Conservation (phyloP, 2,113 vertebrate genomes). For the Podiceps cristatus region DNA sequence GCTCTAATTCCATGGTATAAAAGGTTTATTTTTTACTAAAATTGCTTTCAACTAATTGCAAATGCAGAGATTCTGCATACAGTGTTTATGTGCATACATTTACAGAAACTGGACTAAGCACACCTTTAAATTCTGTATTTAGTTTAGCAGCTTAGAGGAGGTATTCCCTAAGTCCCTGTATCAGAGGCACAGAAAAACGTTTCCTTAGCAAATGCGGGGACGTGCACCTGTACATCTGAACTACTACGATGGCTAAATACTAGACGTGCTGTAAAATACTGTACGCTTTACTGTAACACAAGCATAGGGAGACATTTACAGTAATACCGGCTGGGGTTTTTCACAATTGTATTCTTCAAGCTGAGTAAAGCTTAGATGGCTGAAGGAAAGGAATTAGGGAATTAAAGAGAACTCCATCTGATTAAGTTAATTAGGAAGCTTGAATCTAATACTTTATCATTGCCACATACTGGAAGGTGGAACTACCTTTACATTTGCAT, state of each 20-base stretch:
- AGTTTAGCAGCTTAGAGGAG: not conserved
- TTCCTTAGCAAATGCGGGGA: not conserved
- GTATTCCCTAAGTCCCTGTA: not conserved
- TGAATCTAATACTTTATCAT: not conserved
- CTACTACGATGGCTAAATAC: not conserved
- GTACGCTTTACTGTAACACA: not conserved
- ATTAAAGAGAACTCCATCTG: slow-evolving; percentile 13
- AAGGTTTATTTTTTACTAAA: slow-evolving; percentile 54
- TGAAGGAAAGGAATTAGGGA: slow-evolving; percentile 5
- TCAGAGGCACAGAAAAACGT: not conserved
- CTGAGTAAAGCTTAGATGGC: not conserved
- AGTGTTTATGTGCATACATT: not conserved
- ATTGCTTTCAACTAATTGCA: slow-evolving; percentile 31
- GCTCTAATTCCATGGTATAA: slow-evolving; percentile 25
- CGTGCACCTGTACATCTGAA: not conserved
- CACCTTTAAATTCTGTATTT: not conserved
- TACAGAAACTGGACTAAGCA: not conserved
- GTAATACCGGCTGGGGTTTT: not conserved
- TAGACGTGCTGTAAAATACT: not conserved
- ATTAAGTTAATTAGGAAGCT: slow-evolving; percentile 37
- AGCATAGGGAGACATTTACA: not conserved
- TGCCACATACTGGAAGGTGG: not conserved
- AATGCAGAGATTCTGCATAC: slow-evolving; percentile 17
- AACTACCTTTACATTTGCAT: slow-evolving; percentile 19
- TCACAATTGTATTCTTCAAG: not conserved